A percentile compares a stretch with the other conserved stretches of the same genome.
phyloP scores from a whole-genome alignment of 2,113 vertebrate genomes.

The Stegastes partitus region DNA sequence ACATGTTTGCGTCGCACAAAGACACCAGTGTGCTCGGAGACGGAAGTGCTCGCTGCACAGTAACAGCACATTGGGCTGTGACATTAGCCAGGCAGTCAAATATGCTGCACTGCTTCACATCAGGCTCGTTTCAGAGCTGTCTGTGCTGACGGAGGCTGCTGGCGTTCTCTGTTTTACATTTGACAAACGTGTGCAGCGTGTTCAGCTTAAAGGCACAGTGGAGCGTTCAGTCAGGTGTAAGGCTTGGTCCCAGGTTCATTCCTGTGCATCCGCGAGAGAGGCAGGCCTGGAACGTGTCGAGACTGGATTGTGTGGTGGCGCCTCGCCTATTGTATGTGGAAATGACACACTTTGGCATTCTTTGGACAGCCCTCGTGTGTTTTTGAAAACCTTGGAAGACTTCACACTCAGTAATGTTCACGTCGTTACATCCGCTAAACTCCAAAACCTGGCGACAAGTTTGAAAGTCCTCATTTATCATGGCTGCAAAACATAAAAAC shows the following conservation, averaged over 20 bases:
- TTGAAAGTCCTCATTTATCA: no score
- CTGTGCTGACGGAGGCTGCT: slow-evolving; percentile 13
- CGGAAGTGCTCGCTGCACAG: slow-evolving; percentile 22
- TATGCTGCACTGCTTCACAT: slow-evolving; percentile 23
- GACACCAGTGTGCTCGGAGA: slow-evolving; percentile 24
- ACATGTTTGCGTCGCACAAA: slow-evolving; percentile 27
- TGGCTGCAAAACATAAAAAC: no score
- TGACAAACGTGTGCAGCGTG: slow-evolving; percentile 5
- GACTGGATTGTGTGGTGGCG: not conserved
- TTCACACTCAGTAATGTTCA: not conserved
- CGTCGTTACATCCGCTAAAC: not conserved
- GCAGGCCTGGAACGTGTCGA: not conserved
- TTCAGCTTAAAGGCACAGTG: slow-evolving; percentile 16
- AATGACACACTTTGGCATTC: not conserved
- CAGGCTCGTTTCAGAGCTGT: slow-evolving; percentile 2
- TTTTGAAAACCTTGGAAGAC: not conserved
- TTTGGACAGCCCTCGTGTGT: not conserved
- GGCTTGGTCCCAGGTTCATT: not conserved
- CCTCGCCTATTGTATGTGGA: not conserved
- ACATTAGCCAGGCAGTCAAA: slow-evolving; percentile 39
- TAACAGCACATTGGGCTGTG: slow-evolving; percentile 11
- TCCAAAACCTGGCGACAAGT: no score
- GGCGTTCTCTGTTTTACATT: slow-evolving; percentile 4
- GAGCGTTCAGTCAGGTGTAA: not conserved
- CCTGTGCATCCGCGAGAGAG: not conserved